A percentile compares a stretch with the other conserved stretches of the same genome.
Conservation (phyloP, 2,888 invertebrate species). For the Sepiola atlantica region DNA sequence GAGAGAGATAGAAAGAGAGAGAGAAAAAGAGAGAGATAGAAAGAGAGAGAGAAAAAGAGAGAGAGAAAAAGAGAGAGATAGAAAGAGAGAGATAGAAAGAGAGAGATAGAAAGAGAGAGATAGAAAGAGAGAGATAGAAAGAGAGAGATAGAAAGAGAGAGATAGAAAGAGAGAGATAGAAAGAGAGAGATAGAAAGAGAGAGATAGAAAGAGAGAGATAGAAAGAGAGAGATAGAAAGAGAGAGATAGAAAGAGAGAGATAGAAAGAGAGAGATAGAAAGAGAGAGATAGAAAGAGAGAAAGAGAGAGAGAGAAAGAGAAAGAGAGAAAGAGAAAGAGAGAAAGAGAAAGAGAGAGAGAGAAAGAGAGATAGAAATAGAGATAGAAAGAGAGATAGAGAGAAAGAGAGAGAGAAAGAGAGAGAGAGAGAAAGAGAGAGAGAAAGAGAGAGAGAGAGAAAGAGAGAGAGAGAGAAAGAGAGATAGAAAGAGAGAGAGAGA, state of each 20-base stretch:
- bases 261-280: background rate
- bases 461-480: background rate
- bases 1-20: background rate
- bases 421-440: background rate
- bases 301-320: background rate
- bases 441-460: background rate
- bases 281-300: background rate
- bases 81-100: too few relatives aligned
- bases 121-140: background rate
- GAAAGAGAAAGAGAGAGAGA: background rate
- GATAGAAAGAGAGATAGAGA: background rate
- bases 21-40: too few relatives aligned
- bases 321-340: background rate
- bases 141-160: background rate
- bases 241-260: background rate
- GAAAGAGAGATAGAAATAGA: too few relatives aligned
- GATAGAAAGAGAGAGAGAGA: background rate
- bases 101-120: background rate
- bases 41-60: too few relatives aligned
- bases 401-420: background rate
- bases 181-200: background rate
- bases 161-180: background rate
- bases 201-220: background rate
- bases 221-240: background rate
- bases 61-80: too few relatives aligned